phyloP scores from a whole-genome alignment of 92 coral and sea anemone genomes.

The Epizoanthus scotinus region DNA sequence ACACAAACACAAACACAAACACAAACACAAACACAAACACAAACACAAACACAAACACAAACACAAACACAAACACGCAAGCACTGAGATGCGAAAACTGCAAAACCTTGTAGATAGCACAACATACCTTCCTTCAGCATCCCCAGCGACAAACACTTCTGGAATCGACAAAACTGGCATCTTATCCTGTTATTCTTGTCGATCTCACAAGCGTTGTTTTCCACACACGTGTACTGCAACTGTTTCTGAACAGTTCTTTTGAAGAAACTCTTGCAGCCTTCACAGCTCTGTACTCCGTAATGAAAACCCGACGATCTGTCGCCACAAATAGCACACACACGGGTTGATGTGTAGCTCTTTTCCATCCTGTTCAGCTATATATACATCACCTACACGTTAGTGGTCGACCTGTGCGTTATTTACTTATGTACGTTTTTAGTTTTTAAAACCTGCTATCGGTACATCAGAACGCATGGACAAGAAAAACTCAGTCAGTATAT shows the following conservation, averaged over 20 bases:
- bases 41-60: neutral
- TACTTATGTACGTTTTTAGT: neutral
- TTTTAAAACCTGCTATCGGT: neutral
- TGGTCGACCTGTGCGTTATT: conserved; percentile 9
- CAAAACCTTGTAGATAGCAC: neutral
- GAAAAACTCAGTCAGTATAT: too few relatives aligned
- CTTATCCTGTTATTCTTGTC: conserved; percentile 89
- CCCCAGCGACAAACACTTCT: conserved; percentile 80
- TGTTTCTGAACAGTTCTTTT: conserved; percentile 90
- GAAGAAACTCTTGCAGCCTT: conserved; percentile 92
- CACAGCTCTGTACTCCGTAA: conserved; percentile 93
- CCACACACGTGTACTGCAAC: conserved; percentile 86
- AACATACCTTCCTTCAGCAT: conserved; percentile 88
- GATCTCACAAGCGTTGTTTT: conserved; percentile 86
- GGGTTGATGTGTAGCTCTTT: conserved; percentile 43
- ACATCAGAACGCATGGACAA: too few relatives aligned
- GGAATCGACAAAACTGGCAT: conserved; percentile 91
- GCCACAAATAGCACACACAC: conserved; percentile 86
- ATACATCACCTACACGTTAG: neutral
- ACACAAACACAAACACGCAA: neutral
- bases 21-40: neutral
- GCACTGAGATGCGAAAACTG: neutral
- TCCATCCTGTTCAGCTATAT: conserved; percentile 36
- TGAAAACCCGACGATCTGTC: conserved; percentile 93
- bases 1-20: neutral